Conservation (phyloP, 2,797 vertebrate genomes). For the Rhodeus uyekii region DNA sequence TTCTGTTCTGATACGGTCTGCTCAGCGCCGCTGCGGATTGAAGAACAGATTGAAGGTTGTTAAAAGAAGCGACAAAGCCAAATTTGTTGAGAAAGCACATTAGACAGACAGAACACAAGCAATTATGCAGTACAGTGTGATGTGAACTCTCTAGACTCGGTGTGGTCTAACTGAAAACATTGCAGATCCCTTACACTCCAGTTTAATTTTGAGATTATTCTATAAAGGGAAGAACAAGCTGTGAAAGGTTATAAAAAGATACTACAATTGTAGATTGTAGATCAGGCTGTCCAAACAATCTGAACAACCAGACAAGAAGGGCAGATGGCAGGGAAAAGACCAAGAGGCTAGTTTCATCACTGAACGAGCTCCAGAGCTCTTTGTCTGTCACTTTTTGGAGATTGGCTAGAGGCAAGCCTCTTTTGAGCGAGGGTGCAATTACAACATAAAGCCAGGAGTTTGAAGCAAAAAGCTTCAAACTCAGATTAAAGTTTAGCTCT, state of each 20-base stretch:
- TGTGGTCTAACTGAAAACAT: too few relatives aligned
- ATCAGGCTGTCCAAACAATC: background rate
- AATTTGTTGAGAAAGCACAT: too few relatives aligned
- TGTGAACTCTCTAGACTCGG: too few relatives aligned
- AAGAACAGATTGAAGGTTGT: too few relatives aligned
- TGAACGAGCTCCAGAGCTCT: background rate
- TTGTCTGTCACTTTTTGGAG: background rate
- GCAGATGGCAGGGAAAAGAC: background rate
- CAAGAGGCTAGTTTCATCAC: background rate
- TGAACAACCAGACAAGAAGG: conserved; percentile 2
- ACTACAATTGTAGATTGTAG: background rate
- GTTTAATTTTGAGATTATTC: too few relatives aligned
- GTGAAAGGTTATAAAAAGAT: background rate
- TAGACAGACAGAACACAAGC: too few relatives aligned
- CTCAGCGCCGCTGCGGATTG: too few relatives aligned
- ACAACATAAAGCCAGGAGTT: background rate
- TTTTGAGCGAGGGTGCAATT: background rate
- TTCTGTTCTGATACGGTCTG: too few relatives aligned
- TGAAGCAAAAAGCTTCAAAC: conserved; percentile 1
- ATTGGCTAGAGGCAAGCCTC: background rate
- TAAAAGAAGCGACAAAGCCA: too few relatives aligned
- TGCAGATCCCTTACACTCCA: too few relatives aligned
- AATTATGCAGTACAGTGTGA: too few relatives aligned
- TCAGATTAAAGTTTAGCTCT: background rate
- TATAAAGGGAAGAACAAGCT: too few relatives aligned